Conservation (phyloP, 2,797 vertebrate genomes). For the Brachyrhaphis roseni region DNA sequence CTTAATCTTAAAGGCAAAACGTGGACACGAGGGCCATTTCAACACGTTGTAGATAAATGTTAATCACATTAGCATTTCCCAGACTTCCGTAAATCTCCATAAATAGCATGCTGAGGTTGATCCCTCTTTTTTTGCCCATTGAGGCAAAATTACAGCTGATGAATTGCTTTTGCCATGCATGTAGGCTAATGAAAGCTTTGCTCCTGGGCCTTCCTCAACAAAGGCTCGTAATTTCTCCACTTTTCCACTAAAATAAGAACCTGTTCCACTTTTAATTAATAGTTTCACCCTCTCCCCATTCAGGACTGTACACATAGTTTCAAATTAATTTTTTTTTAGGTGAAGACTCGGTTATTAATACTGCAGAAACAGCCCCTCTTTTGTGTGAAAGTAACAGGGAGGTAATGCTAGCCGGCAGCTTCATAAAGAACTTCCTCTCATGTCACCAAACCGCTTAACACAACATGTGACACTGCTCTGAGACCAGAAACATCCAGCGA, state of each 20-base stretch:
- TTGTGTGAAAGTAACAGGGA: constrained; percentile 74
- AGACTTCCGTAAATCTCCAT: constrained; percentile 87
- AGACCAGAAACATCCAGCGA: constrained; percentile 34
- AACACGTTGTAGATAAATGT: constrained; percentile 87
- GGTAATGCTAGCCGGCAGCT: constrained; percentile 75
- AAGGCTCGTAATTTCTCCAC: constrained; percentile 82
- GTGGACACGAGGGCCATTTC: constrained; percentile 82
- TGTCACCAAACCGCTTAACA: constrained; percentile 60
- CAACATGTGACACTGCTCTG: constrained; percentile 53
- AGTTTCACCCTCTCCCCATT: constrained; percentile 80
- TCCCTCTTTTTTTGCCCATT: constrained; percentile 84
- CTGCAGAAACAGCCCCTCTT: constrained; percentile 68
- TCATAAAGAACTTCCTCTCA: constrained; percentile 61
- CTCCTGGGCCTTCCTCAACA: constrained; percentile 87
- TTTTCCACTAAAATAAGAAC: constrained; percentile 85
- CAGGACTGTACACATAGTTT: constrained; percentile 77
- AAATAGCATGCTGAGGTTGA: constrained; percentile 87
- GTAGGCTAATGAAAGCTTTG: constrained; percentile 87
- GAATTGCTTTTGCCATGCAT: constrained; percentile 87
- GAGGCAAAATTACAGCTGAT: constrained; percentile 86
- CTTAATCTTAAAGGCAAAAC: constrained; percentile 81
- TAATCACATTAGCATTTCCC: constrained; percentile 88
- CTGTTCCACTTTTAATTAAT: constrained; percentile 89
- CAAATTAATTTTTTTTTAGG: constrained; percentile 82
- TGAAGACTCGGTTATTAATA: constrained; percentile 76